phyloP scores from a whole-genome alignment of 2,888 invertebrate species.

The Nowickia ferox region DNA sequence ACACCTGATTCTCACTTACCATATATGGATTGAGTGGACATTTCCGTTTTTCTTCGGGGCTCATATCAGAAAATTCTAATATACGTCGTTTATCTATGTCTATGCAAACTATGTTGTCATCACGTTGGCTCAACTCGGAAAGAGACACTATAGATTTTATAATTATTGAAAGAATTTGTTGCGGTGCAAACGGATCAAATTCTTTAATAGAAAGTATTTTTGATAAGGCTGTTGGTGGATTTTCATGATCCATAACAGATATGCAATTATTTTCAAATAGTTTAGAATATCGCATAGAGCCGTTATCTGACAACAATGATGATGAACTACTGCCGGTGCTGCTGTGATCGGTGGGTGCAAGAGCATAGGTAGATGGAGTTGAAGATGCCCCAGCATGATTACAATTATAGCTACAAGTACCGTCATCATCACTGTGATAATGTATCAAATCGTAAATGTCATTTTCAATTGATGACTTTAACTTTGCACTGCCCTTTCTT shows the following conservation, averaged over 20 bases:
- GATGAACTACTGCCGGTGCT: conserved; percentile 66
- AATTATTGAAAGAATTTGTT: conserved; percentile 77
- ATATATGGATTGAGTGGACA: conserved; percentile 76
- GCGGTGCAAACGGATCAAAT: conserved; percentile 79
- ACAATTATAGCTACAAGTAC: conserved; percentile 60
- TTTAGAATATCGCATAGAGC: conserved; percentile 67
- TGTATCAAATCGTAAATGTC: conserved; percentile 63
- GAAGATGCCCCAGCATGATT: conserved; percentile 40
- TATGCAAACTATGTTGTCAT: conserved; percentile 79
- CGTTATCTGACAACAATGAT: conserved; percentile 60
- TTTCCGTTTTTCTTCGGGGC: conserved; percentile 69
- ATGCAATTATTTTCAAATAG: conserved; percentile 61
- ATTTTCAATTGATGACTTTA: conserved; percentile 52
- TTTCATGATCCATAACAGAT: conserved; percentile 72
- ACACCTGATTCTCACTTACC: conserved; percentile 73
- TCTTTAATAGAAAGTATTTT: conserved; percentile 79
- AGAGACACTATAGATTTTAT: conserved; percentile 81
- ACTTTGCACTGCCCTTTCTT: conserved; percentile 10
- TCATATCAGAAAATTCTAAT: conserved; percentile 74
- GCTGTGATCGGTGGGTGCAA: conserved; percentile 49
- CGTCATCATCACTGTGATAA: conserved; percentile 67
- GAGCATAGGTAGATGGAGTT: conserved; percentile 32
- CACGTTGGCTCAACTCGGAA: conserved; percentile 79
- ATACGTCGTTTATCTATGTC: conserved; percentile 79
- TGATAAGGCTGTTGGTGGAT: conserved; percentile 73